Percentiles rank a stretch among this genome's conserved stretches.
Conservation (phyloP, 1,140 invertebrate species). For the Drosophila burlai region DNA sequence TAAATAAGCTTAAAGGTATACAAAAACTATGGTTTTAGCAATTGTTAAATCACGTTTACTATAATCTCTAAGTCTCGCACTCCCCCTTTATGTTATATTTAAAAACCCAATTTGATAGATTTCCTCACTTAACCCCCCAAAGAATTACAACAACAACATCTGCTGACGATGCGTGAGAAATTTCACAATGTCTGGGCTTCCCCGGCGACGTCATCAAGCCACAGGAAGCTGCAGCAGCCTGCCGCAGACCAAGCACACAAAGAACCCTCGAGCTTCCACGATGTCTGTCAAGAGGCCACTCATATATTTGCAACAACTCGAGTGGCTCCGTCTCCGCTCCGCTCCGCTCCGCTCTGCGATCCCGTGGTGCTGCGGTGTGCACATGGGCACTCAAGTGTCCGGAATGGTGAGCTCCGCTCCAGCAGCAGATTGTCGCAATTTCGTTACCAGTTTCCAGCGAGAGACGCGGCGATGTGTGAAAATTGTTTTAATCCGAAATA, state of each 20-base stretch:
- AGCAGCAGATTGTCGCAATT: conserved; percentile 68
- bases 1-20: not conserved
- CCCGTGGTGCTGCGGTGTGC: conserved; percentile 74
- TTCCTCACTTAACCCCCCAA: not conserved
- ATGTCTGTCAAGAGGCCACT: conserved; percentile 80
- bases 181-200: conserved; percentile 60
- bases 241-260: conserved; percentile 50
- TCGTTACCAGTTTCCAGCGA: conserved; percentile 7
- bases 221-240: conserved; percentile 66
- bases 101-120: not conserved
- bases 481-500: conserved; percentile 24
- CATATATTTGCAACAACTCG: conserved; percentile 80
- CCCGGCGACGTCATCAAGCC: conserved; percentile 64
- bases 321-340: conserved; percentile 32
- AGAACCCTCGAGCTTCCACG: conserved; percentile 54
- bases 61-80: not conserved
- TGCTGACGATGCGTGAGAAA: conserved; percentile 75
- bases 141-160: conserved; percentile 35
- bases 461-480: conserved; percentile 71
- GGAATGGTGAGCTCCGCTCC: conserved; percentile 57
- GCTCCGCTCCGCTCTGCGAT: conserved; percentile 35
- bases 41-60: too few species aligned
- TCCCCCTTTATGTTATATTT: not conserved
- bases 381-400: conserved; percentile 74
- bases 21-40: not conserved